These are phyloP conservation scores for Ips typographus DNA, from an alignment of 1,140 invertebrate genomes.

Conservation along the genomic window DNA sequence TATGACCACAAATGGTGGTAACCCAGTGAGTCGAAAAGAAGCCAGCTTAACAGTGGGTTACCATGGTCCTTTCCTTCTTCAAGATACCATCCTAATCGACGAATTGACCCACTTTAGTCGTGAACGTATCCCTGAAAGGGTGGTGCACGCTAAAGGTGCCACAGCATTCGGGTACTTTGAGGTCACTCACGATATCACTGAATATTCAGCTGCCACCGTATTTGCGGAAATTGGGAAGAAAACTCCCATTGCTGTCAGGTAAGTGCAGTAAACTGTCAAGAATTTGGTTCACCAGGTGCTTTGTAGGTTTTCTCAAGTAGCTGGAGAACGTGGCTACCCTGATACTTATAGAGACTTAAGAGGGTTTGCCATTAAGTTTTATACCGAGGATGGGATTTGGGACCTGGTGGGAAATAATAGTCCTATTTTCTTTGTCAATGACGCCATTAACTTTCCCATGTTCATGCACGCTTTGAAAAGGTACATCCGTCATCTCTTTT, in stretches of 20 bases:
- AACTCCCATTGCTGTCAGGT: constrained; percentile 77
- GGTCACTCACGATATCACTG: constrained; percentile 79
- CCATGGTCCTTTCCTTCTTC: constrained; percentile 82
- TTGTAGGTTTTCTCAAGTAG: constrained; percentile 32
- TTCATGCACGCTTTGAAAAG: constrained; percentile 87
- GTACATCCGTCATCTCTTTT: constrained; percentile 13
- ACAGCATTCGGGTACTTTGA: constrained; percentile 98
- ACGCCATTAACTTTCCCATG: constrained; percentile 80
- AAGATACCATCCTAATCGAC: constrained; percentile 88
- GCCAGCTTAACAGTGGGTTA: constrained; percentile 78
- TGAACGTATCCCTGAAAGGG: constrained; percentile 95
- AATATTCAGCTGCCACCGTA: constrained; percentile 77
- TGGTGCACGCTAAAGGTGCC: constrained; percentile 96
- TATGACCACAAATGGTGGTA: constrained; percentile 66
- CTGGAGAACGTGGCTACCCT: constrained; percentile 63
- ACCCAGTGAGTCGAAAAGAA: constrained; percentile 70
- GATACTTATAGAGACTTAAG: constrained; percentile 81
- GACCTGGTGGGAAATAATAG: constrained; percentile 91
- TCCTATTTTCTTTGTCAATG: constrained; percentile 87
- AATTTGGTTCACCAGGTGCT: background rate
- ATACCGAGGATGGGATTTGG: constrained; percentile 60
- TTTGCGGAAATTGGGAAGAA: constrained; percentile 79
- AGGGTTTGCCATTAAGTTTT: constrained; percentile 86
- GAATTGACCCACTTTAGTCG: constrained; percentile 93
- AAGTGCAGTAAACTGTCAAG: background rate